A percentile compares a stretch with the other conserved stretches of the same genome.
Conservation (phyloP, 2,797 vertebrate species). For the Phalanger gymnotis region DNA sequence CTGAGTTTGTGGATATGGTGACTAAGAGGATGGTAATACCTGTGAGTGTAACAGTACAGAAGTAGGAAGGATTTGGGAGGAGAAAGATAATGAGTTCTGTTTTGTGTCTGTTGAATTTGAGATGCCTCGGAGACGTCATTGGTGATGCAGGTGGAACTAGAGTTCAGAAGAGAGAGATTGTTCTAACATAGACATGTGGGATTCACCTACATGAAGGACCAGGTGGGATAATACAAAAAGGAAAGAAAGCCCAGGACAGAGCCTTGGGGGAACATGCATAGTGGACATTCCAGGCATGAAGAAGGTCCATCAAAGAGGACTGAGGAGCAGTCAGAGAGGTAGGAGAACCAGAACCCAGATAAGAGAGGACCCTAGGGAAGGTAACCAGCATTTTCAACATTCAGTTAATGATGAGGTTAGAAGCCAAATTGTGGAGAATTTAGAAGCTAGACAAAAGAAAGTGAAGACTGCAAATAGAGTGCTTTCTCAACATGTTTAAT, state of each 20-base stretch:
- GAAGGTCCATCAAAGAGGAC: too few species aligned
- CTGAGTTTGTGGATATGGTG: neutral
- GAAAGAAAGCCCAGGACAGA: neutral
- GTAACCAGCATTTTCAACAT: too few species aligned
- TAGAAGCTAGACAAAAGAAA: neutral
- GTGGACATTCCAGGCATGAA: neutral
- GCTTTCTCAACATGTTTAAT: neutral
- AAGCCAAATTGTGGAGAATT: neutral
- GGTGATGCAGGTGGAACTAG: too few species aligned
- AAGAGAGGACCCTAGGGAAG: neutral
- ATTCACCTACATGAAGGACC: neutral
- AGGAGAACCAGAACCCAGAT: neutral
- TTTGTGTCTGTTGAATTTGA: neutral
- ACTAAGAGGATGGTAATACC: neutral
- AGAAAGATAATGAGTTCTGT: neutral
- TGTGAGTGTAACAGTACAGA: neutral
- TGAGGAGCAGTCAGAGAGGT: too few species aligned
- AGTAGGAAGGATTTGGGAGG: neutral
- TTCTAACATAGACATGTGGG: neutral
- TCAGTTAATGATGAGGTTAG: too few species aligned
- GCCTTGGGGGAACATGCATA: neutral
- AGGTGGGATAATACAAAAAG: neutral
- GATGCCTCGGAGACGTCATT: too few species aligned
- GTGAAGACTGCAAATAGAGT: neutral
- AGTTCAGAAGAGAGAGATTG: too few species aligned